These are phyloP conservation scores for Drepana arcuata DNA, from an alignment of 1,140 invertebrate species.

Conservation along the genomic window DNA sequence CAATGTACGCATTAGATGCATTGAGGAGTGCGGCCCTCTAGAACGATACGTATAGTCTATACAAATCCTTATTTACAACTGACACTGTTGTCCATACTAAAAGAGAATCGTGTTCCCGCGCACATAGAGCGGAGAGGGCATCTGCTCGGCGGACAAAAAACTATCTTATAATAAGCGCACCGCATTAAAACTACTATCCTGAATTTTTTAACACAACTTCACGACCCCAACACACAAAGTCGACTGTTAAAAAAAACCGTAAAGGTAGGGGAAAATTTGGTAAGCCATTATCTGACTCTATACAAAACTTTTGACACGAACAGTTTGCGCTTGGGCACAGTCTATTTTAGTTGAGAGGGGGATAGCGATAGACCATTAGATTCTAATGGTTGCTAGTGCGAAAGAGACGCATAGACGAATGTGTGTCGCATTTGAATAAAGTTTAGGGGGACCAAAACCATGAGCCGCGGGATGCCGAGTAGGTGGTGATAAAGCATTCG, in stretches of 20 bases:
- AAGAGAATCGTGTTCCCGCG: conserved; percentile 43
- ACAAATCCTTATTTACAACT: conserved; percentile 72
- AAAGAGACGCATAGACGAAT: conserved; percentile 51
- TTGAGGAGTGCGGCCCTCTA: conserved; percentile 39
- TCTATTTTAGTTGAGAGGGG: conserved; percentile 66
- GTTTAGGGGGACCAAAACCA: conserved; percentile 63
- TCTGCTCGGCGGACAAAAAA: conserved; percentile 47
- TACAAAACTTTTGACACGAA: conserved; percentile 70
- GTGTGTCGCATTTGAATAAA: conserved; percentile 63
- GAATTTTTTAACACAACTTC: conserved; percentile 60
- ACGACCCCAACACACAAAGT: conserved; percentile 54
- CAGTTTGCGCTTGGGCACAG: conserved; percentile 68
- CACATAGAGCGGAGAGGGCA: conserved; percentile 54
- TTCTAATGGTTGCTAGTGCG: conserved; percentile 34
- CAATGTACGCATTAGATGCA: conserved; percentile 18
- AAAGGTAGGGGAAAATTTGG: conserved; percentile 68
- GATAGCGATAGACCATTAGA: conserved; percentile 42
- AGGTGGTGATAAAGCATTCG: conserved; percentile 68
- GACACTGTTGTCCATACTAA: conserved; percentile 62
- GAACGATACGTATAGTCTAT: conserved; percentile 65
- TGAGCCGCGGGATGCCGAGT: conserved; percentile 63
- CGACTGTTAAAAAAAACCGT: conserved; percentile 68
- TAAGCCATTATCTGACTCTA: conserved; percentile 62
- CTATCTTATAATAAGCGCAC: conserved; percentile 42
- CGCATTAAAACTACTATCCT: conserved; percentile 39